Evolutionary conservation across 2,797 vertebrate genomes (phyloP), one percentile per base, ranked within the genome.

Genomic region (Tadarida brasiliensis): DNA sequence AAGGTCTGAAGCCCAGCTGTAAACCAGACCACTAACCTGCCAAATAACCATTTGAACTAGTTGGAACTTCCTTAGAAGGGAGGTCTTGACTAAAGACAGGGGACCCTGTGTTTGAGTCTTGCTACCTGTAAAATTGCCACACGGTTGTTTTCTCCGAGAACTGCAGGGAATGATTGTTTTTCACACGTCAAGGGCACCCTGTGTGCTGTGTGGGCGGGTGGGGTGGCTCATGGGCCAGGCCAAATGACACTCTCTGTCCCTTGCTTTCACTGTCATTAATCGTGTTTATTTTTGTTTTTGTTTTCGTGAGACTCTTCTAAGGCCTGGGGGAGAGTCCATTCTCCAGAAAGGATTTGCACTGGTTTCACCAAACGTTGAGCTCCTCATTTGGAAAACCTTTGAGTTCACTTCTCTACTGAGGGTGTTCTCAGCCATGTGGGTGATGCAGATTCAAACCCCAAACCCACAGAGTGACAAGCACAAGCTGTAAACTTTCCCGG

Each of bases 361-460:
- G 44, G 11, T 70, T 93, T 17, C n/a, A 67, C 16, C 11, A 63
- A 59, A 61, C 39, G 15, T 74, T 22, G 73, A n/a, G 0, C n/a
- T 77, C 94, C 44, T 49, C 33, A 33, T 61, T 82, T 59, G 17
- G n/a, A 88, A 94, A 89, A 89, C 22, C 7, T 81, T 63, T 49
- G 39, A 7, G 24, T 54, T 63, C 63, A 70, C 7, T 51, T 74
- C 59, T 87, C 70, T 80, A 11, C n/a, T 49, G 74, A 3, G 7
- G 24, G 24, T 59, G 51, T 81, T 73, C 56, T 82, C 70, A 76
- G 4, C 54, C n/a, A 28, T 19, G 24, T 11, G 76, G 54, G 15
- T 51, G 24, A 19, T 95, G 0, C 57, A 87, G 74, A 44, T 65
- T 94, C 84, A 94, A 89, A 70, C 39, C 28, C 12, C 12, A 81